phyloP scores from a whole-genome alignment of 2,888 invertebrate genomes.

The Camponotus fellah region DNA sequence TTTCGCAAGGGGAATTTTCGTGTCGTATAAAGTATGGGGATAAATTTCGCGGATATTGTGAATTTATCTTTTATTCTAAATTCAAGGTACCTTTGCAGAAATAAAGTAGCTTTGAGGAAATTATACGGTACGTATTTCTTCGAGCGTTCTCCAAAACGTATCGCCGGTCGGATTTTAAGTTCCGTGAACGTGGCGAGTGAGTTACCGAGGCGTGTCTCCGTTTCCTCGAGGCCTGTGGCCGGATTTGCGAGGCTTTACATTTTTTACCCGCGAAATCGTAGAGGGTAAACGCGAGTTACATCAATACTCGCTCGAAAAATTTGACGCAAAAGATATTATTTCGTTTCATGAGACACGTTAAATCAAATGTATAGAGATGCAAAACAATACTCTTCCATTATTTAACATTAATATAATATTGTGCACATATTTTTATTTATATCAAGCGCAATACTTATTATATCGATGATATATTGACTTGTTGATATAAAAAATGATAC shows the following conservation, averaged over 20 bases:
- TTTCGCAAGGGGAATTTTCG: neutral
- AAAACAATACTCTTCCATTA: neutral
- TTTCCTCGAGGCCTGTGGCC: constrained; percentile 78
- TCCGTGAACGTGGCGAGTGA: constrained; percentile 62
- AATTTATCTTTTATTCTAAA: neutral
- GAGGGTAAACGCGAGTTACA: constrained; percentile 19
- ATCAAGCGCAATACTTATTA: neutral
- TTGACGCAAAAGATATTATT: neutral
- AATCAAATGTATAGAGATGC: neutral
- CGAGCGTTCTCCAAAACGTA: constrained; percentile 40
- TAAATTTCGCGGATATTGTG: neutral
- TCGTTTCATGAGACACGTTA: neutral
- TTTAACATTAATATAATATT: neutral
- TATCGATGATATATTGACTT: neutral
- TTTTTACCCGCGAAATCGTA: constrained; percentile 45
- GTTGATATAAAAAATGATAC: neutral
- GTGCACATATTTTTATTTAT: neutral
- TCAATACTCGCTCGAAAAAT: constrained; percentile 28
- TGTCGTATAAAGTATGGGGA: neutral
- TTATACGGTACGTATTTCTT: neutral
- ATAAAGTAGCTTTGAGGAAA: neutral
- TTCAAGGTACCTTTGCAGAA: neutral
- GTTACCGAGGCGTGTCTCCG: constrained; percentile 84
- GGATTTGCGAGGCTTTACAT: constrained; percentile 65
- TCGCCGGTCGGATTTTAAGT: constrained; percentile 46